Base-by-base conservation (phyloP, 1,140 invertebrate genomes). In the Drosophila erecta region DNA sequence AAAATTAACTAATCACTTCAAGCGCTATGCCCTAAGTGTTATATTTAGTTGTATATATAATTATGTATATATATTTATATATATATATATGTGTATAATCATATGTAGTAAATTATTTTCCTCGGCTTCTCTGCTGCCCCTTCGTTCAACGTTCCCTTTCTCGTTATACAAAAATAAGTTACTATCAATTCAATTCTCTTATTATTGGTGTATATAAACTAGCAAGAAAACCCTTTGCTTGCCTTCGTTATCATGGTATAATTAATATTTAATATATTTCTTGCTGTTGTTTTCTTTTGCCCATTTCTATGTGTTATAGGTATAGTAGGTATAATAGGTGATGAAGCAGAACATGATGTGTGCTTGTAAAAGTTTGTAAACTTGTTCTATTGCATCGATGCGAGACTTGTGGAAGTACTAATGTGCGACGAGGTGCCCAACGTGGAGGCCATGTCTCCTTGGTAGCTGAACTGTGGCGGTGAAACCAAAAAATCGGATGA, bases 391-490 rank as follows among this genome's bases (percentile, higher is more conserved):
- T 92, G 91, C 91, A 92, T 92, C 78, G 91, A 92, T 86, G 91
- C 79, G 66, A 92, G 87, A 74, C 91, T 90, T 81, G 91, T 79
- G 74, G 91, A 92, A 89, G 83, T 92, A 76, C 90, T 91, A 73
- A 93, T 92, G 78, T 93, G 92, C 67, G 89, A 86, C 55, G 92
- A 92, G 59, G 84, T 92, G 73, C 92, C 92, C 58, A 93, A 76
- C 51, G 92, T 93, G 24, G 93, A 94, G 71, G 93, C 93, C 90
- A 93, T 93, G 78, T 95, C 94, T 76, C 83, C 83, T 76, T 95
- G 95, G 92, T 95, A 95, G 66, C 94, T 95, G 92, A 95, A 95
- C 93, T 95, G 94, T 81, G 37, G 37, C 35, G 33, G 50, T 30
- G 35, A 22, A 43, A 38, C 7, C 46, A 11, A 55, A 41, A 49